Percentiles rank a stretch among this genome's conserved stretches.
phyloP scores from a whole-genome alignment of 2,888 invertebrate genomes.

The Resseliella maxima region DNA sequence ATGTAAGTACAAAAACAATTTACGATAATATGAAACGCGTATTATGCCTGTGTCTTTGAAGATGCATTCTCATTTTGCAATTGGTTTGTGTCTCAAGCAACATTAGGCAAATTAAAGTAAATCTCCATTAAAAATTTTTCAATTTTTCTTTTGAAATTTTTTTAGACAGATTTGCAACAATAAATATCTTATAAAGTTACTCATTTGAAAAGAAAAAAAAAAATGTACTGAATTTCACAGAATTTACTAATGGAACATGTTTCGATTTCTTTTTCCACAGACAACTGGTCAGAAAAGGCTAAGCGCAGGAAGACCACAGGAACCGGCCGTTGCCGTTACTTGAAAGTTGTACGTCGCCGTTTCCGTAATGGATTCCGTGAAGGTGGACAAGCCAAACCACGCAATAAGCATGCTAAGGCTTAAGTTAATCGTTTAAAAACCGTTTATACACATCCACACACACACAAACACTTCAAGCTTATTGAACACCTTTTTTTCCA shows the following conservation, averaged over 20 bases:
- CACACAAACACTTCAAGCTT: neutral
- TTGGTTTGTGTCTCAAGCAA: constrained; percentile 55
- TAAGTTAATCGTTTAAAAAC: neutral
- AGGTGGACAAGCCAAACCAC: constrained; percentile 74
- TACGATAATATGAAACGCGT: neutral
- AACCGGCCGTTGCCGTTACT: constrained; percentile 96
- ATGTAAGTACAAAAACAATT: constrained; percentile 80
- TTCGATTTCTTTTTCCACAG: constrained; percentile 68
- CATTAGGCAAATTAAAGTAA: constrained; percentile 19
- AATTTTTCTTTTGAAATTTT: neutral
- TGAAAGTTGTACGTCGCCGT: constrained; percentile 92
- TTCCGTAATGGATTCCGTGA: constrained; percentile 92
- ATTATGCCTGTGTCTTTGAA: constrained; percentile 53
- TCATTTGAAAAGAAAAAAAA: too few species aligned
- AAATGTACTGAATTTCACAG: neutral
- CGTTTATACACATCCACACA: neutral
- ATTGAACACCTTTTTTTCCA: constrained; percentile 32
- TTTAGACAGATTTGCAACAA: neutral
- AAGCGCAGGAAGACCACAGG: constrained; percentile 99
- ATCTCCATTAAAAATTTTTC: neutral
- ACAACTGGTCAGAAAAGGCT: constrained; percentile 99
- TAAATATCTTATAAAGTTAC: neutral
- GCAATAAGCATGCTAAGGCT: constrained; percentile 54
- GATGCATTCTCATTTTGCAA: constrained; percentile 30
- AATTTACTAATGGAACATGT: neutral